Percentiles rank a stretch among this genome's conserved stretches.
phyloP scores from a whole-genome alignment of 2,888 invertebrate genomes.

The Bembecia ichneumoniformis region DNA sequence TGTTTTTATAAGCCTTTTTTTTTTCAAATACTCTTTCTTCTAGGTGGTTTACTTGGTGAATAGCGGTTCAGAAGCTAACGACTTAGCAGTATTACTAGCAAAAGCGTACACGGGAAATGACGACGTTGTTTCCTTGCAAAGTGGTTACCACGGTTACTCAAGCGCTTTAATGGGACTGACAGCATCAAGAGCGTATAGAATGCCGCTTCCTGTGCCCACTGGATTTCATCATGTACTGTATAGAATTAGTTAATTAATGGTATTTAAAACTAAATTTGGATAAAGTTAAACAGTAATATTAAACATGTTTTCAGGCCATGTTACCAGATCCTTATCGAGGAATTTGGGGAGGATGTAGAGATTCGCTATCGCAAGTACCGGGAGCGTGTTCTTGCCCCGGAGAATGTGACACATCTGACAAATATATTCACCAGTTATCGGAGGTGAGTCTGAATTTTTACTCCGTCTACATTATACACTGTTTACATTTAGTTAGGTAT shows the following conservation, averaged over 20 bases:
- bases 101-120: slow-evolving; percentile 87
- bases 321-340: slow-evolving; percentile 94
- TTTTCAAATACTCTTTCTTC: slow-evolving; percentile 3
- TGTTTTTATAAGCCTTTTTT: not conserved
- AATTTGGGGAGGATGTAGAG: slow-evolving; percentile 95
- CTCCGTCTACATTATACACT: no score
- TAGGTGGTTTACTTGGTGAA: slow-evolving; percentile 94
- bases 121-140: slow-evolving; percentile 89
- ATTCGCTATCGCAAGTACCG: slow-evolving; percentile 84
- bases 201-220: slow-evolving; percentile 77
- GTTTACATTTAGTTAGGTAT: no score
- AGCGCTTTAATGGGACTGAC: slow-evolving; percentile 87
- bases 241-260: not conserved
- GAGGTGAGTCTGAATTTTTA: slow-evolving; percentile 39
- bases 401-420: slow-evolving; percentile 81
- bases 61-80: slow-evolving; percentile 98
- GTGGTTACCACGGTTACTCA: slow-evolving; percentile 94
- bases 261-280: not conserved
- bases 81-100: slow-evolving; percentile 90
- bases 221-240: slow-evolving; percentile 84
- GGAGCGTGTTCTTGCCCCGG: slow-evolving; percentile 77
- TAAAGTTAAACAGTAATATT: not conserved
- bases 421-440: slow-evolving; percentile 86
- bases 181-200: slow-evolving; percentile 84
- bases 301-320: slow-evolving; percentile 76